Conservation (phyloP, 2,113 vertebrate genomes). For the Aegotheles bennettii region DNA sequence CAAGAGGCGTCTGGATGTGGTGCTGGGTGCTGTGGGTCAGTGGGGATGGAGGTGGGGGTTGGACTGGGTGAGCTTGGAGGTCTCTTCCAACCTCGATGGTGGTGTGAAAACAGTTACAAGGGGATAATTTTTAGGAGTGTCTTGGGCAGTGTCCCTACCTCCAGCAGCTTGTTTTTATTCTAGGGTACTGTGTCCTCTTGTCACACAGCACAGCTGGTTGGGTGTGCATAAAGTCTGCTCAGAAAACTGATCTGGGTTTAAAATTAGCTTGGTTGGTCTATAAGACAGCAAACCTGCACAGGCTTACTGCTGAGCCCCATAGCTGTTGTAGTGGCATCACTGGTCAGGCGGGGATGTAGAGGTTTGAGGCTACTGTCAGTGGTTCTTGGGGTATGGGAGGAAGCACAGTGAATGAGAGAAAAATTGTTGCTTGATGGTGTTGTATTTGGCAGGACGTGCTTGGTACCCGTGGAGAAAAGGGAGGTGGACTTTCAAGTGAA, state of each 20-base stretch:
- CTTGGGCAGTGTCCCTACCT: background rate
- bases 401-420: background rate
- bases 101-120: background rate
- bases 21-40: too few species aligned
- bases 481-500: background rate
- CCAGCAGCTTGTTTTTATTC: background rate
- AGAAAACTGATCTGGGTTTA: background rate
- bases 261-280: conserved; percentile 6
- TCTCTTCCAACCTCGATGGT: too few species aligned
- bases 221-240: background rate
- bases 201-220: background rate
- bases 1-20: too few species aligned
- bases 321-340: background rate
- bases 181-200: background rate
- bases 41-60: too few species aligned
- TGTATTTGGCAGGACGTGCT: background rate
- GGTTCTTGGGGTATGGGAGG: too few species aligned
- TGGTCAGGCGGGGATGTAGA: background rate
- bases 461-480: background rate
- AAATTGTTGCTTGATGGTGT: background rate
- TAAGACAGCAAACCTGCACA: background rate
- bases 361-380: background rate
- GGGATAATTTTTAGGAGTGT: background rate
- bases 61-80: too few species aligned
- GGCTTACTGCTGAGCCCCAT: background rate